Conservation (phyloP, 1,140 invertebrate species). For the Ceratoteleas bidentatus region DNA sequence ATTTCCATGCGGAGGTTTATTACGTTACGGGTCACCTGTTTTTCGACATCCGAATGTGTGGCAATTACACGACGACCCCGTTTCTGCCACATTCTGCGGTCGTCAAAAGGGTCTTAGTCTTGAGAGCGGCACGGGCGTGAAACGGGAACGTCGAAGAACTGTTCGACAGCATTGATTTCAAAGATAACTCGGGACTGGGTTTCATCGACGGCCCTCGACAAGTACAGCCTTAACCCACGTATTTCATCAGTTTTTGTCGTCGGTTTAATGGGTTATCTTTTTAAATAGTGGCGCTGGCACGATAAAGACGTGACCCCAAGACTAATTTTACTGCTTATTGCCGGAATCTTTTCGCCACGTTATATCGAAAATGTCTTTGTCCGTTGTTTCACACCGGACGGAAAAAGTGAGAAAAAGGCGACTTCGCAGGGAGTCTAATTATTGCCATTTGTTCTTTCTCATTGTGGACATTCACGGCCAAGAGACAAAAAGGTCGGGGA, state of each 20-base stretch:
- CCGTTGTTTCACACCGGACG: no score
- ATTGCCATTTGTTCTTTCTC: no score
- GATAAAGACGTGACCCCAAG: slow-evolving; percentile 4
- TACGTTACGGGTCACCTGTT: slow-evolving; percentile 39
- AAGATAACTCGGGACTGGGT: slow-evolving; percentile 33
- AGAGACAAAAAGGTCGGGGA: no score
- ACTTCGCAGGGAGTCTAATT: no score
- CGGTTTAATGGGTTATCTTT: slow-evolving; percentile 29
- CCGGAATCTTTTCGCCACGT: no score
- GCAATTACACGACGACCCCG: slow-evolving; percentile 41
- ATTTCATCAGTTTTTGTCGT: slow-evolving; percentile 17
- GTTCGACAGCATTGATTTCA: slow-evolving; percentile 52
- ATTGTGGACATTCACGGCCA: no score
- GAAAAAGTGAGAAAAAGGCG: no score
- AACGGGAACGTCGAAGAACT: slow-evolving; percentile 44
- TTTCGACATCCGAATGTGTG: slow-evolving; percentile 30
- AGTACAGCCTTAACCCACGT: slow-evolving; percentile 23
- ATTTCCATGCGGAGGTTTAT: slow-evolving; percentile 36
- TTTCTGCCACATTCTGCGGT: slow-evolving; percentile 33
- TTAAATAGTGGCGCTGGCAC: slow-evolving; percentile 11
- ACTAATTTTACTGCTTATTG: slow-evolving; percentile 11
- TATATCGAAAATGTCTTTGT: no score
- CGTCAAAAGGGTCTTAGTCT: slow-evolving; percentile 31
- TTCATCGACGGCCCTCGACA: slow-evolving; percentile 19
- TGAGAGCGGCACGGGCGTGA: slow-evolving; percentile 24